Conservation (phyloP, 2,888 invertebrate species). For the Uloborus plumipes region DNA sequence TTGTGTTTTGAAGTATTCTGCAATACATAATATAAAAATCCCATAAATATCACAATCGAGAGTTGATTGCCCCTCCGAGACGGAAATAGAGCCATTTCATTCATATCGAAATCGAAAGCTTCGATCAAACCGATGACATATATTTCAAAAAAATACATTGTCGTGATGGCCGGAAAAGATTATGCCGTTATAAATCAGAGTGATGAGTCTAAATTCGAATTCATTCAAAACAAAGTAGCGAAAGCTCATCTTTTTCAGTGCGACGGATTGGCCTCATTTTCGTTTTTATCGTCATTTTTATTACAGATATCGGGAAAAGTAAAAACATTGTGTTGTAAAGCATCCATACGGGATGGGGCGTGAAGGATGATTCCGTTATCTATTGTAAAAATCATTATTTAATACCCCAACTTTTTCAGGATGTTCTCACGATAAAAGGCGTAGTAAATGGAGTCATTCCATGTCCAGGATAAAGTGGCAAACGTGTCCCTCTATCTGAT, state of each 20-base stretch:
- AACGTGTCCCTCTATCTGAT: conserved; percentile 25
- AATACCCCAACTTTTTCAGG: conserved; percentile 32
- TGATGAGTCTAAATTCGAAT: conserved; percentile 3
- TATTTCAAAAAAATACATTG: too few relatives aligned
- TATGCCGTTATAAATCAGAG: conserved; percentile 3
- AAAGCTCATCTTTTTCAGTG: conserved; percentile 16
- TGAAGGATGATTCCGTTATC: too few relatives aligned
- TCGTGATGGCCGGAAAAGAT: not conserved
- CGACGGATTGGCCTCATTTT: conserved; percentile 35
- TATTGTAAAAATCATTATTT: conserved; percentile 31
- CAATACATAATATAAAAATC: too few relatives aligned
- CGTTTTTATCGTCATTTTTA: conserved; percentile 28
- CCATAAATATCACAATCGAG: too few relatives aligned
- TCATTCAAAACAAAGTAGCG: conserved; percentile 10
- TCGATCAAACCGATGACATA: too few relatives aligned
- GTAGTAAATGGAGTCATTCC: conserved; percentile 11
- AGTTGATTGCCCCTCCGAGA: too few relatives aligned
- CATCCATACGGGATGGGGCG: too few relatives aligned
- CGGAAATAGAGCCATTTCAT: too few relatives aligned
- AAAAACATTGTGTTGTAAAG: conserved; percentile 48
- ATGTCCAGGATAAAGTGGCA: conserved; percentile 26
- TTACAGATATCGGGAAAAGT: conserved; percentile 33
- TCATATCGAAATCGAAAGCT: too few relatives aligned
- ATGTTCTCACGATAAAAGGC: conserved; percentile 57
- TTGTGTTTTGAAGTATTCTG: too few relatives aligned